Evolutionary conservation across 1,140 invertebrate genomes (phyloP).

Genomic region (Pseudomyrmex dendroicus): DNA sequence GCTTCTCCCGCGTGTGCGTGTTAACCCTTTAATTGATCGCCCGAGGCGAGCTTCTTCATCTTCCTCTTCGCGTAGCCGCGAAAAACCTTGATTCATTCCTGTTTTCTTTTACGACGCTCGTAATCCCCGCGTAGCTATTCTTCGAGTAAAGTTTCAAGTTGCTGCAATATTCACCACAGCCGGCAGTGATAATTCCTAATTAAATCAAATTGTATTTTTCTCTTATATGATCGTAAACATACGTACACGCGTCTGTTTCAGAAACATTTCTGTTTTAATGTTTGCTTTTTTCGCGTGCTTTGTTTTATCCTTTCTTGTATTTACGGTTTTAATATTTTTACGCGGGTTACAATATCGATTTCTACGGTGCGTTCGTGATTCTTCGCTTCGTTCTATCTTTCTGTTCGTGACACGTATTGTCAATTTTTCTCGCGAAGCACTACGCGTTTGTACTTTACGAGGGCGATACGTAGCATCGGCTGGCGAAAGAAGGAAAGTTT

Average conservation of each 20-base stretch:
- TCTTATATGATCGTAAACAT: neutral
- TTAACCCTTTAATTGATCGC: conserved; percentile 66
- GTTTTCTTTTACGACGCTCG: conserved; percentile 59
- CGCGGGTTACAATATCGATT: neutral
- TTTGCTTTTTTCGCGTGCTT: neutral
- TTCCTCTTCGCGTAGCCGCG: neutral
- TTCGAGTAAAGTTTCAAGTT: conserved; percentile 10
- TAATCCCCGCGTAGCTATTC: conserved; percentile 22
- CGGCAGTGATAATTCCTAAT: conserved; percentile 23
- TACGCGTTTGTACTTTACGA: neutral
- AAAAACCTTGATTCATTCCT: conserved; percentile 58
- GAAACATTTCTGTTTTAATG: neutral
- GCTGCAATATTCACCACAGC: neutral
- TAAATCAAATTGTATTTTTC: conserved; percentile 20
- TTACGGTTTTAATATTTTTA: too few relatives aligned
- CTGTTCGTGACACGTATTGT: conserved; percentile 11
- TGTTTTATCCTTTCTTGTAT: too few relatives aligned
- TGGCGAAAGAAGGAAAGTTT: conserved; percentile 14
- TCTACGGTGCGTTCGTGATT: conserved; percentile 16
- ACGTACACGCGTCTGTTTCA: neutral
- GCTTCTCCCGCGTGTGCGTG: conserved; percentile 52
- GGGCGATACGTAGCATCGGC: neutral
- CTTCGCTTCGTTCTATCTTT: conserved; percentile 10
- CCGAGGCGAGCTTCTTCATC: conserved; percentile 30
- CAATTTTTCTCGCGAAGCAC: conserved; percentile 24